Evolutionary conservation across 1,140 invertebrate species (phyloP).

Genomic region (Zaprionus lachaisei): DNA sequence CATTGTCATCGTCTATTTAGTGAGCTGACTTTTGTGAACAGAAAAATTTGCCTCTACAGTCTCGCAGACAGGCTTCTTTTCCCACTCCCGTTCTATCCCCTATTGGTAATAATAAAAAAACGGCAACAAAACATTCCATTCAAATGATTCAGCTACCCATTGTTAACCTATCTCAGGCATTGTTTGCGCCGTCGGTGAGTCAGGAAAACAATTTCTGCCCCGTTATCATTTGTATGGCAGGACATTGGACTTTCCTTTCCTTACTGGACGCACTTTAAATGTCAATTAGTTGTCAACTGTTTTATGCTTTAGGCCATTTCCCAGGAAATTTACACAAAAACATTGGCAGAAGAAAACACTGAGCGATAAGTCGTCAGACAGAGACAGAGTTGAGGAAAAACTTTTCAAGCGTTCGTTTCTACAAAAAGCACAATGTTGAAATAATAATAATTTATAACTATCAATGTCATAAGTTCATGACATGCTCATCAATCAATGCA

Average conservation of each 20-base stretch:
- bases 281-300: slow-evolving; percentile 79
- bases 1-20: slow-evolving; percentile 25
- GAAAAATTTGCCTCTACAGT: slow-evolving; percentile 16
- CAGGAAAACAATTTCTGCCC: slow-evolving; percentile 15
- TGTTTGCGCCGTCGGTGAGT: slow-evolving; percentile 29
- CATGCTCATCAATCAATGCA: slow-evolving; percentile 80
- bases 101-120: slow-evolving; percentile 55
- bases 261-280: slow-evolving; percentile 65
- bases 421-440: slow-evolving; percentile 69
- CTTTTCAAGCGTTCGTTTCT: slow-evolving; percentile 47
- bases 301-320: slow-evolving; percentile 31
- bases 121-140: slow-evolving; percentile 43
- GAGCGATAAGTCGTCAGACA: not conserved
- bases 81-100: slow-evolving; percentile 12
- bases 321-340: slow-evolving; percentile 3
- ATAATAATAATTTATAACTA: slow-evolving; percentile 83
- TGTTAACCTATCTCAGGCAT: slow-evolving; percentile 37
- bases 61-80: slow-evolving; percentile 6
- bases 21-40: slow-evolving; percentile 43
- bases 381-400: slow-evolving; percentile 30
- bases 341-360: not conserved
- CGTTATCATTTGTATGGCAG: slow-evolving; percentile 42
- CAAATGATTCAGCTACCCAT: slow-evolving; percentile 37
- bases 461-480: slow-evolving; percentile 83
- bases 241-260: not conserved